Percentiles rank a stretch among this genome's conserved stretches.
These are phyloP conservation scores for Condylura cristata DNA, from an alignment of 2,113 vertebrate species.

Conservation along the genomic window DNA sequence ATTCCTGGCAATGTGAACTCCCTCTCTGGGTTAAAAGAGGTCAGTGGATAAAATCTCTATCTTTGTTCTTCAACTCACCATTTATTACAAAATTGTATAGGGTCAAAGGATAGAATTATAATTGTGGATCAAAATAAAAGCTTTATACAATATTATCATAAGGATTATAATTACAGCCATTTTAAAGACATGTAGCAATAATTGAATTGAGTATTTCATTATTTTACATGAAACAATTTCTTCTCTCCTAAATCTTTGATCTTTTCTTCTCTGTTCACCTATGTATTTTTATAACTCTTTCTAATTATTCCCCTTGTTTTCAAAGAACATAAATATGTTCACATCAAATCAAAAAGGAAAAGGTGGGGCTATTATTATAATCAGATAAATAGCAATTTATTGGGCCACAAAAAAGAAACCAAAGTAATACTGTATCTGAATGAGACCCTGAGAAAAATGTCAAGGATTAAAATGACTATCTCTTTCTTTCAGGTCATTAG, in stretches of 20 bases:
- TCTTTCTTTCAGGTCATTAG: not conserved
- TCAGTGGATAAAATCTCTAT: not conserved
- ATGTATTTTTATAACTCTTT: not conserved
- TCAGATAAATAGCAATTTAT: not conserved
- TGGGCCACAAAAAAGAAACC: not conserved
- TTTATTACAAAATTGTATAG: slow-evolving; percentile 26
- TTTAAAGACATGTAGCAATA: slow-evolving; percentile 1
- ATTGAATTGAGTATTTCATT: not conserved
- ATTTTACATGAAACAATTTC: slow-evolving; percentile 31
- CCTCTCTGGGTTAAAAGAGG: not conserved
- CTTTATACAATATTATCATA: not conserved
- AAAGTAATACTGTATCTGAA: not conserved
- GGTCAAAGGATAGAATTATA: not conserved
- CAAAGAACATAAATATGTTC: not conserved
- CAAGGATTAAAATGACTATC: not conserved
- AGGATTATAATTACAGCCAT: slow-evolving; percentile 9
- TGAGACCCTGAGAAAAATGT: not conserved
- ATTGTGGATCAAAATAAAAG: not conserved
- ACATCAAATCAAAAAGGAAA: slow-evolving; percentile 25
- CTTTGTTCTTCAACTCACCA: not conserved
- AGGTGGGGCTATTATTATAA: not conserved
- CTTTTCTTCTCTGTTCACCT: slow-evolving; percentile 39
- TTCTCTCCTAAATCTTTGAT: not conserved
- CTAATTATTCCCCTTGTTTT: slow-evolving; percentile 38
- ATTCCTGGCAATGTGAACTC: not conserved